These are phyloP conservation scores for Lagopus muta DNA, from an alignment of 2,113 vertebrate genomes.

Conservation along the genomic window DNA sequence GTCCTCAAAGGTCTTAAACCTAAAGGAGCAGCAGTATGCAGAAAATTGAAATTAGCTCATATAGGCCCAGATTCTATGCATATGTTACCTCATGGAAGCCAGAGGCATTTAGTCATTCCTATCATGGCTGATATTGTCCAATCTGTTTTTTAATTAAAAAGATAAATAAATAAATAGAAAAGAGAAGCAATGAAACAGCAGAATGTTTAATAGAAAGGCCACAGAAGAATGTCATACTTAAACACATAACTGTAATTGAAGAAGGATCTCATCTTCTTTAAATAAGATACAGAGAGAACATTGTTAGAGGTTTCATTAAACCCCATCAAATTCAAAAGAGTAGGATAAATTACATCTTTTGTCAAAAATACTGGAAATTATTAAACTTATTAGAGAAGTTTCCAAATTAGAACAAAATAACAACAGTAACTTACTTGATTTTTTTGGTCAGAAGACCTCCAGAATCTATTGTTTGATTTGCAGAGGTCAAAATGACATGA, in stretches of 20 bases:
- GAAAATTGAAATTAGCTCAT: not conserved
- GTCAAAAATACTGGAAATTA: conserved; percentile 6
- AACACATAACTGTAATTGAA: not conserved
- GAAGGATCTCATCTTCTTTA: not conserved
- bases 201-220: not conserved
- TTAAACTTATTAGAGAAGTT: not conserved
- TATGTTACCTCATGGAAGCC: not conserved
- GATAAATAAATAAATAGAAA: too few species aligned
- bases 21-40: not conserved
- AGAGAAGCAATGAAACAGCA: not conserved
- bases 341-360: not conserved
- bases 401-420: not conserved
- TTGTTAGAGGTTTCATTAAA: not conserved
- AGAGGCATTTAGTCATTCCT: not conserved
- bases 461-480: not conserved
- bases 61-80: not conserved
- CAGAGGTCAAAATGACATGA: not conserved
- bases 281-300: not conserved
- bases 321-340: not conserved
- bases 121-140: not conserved
- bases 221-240: not conserved
- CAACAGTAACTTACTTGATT: not conserved
- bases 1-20: not conserved
- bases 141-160: not conserved
- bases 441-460: not conserved